Percentiles rank a stretch among this genome's conserved stretches.
Conservation (phyloP, 1,140 invertebrate genomes). For the Akabosia matsudoensis region DNA sequence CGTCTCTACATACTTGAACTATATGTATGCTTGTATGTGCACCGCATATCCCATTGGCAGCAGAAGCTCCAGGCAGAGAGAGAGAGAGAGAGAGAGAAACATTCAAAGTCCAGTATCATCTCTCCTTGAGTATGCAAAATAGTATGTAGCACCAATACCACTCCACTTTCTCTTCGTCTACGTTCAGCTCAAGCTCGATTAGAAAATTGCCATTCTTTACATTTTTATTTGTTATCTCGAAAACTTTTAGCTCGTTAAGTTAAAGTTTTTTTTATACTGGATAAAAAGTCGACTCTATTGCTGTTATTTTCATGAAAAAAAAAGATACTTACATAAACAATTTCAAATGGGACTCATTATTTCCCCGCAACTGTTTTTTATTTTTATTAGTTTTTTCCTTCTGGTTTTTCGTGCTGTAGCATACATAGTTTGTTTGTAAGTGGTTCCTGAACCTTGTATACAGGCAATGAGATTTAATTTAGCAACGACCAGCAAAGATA, state of each 20-base stretch:
- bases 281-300: constrained; percentile 4
- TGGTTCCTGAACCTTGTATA: neutral
- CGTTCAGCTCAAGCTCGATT: constrained; percentile 4
- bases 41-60: neutral
- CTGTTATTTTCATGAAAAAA: neutral
- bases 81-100: too few relatives aligned
- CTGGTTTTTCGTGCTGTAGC: neutral
- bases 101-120: neutral
- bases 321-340: constrained; percentile 14
- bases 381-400: constrained; percentile 20
- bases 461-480: neutral
- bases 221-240: constrained; percentile 13
- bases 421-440: neutral
- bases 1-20: neutral
- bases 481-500: too few relatives aligned
- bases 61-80: too few relatives aligned
- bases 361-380: constrained; percentile 17
- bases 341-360: constrained; percentile 17
- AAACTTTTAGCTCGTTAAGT: constrained; percentile 17
- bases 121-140: neutral
- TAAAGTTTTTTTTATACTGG: constrained; percentile 12
- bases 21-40: too few relatives aligned
- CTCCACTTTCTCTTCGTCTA: neutral
- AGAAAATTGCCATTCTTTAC: constrained; percentile 19
- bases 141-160: neutral